Percentiles rank a stretch among this genome's conserved stretches.
Evolutionary conservation across 1,140 invertebrate genomes (phyloP).

Genomic region (Apis mellifera): Amel_HAv3.1 CM009940.2:6250501-6251000

Average conservation of each 20-base stretch:
- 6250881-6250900: background rate
- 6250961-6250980: no score
- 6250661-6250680: slow-evolving; percentile 17
- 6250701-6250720: slow-evolving; percentile 30
- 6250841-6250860: background rate
- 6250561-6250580: slow-evolving; percentile 6
- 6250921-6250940: background rate
- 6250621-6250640: background rate
- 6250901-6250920: background rate
- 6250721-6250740: slow-evolving; percentile 9
- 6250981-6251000: no score
- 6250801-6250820: background rate
- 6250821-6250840: background rate
- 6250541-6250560: slow-evolving; percentile 24
- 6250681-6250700: slow-evolving; percentile 13
- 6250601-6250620: slow-evolving; percentile 32
- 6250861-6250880: background rate
- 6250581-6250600: slow-evolving; percentile 25
- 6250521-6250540: background rate
- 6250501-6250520: background rate
- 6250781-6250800: background rate
- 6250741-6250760: slow-evolving; percentile 1
- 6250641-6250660: background rate
- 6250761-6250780: background rate
- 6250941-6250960: background rate